phyloP scores from a whole-genome alignment of 2,113 vertebrate genomes.

The Pachycephala philippinensis region DNA sequence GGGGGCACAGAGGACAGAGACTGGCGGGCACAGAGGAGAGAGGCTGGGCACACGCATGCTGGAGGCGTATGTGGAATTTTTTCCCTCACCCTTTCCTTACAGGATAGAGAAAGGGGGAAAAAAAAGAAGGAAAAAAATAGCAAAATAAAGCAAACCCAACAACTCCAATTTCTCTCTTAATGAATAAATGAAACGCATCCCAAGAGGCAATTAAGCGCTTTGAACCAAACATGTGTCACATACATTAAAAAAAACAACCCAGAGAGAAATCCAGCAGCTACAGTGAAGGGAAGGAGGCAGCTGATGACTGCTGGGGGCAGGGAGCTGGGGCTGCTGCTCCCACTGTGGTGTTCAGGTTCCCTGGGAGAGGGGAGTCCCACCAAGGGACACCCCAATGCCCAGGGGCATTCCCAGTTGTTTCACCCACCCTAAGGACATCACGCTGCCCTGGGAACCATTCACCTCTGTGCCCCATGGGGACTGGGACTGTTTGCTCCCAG shows the following conservation, averaged over 20 bases:
- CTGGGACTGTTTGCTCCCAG: not conserved
- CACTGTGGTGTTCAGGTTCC: rapidly evolving
- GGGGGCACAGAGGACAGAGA: not conserved
- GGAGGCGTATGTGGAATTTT: not conserved
- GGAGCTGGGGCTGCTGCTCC: not conserved
- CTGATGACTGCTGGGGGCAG: not conserved
- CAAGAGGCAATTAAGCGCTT: conserved; percentile 55
- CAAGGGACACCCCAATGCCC: not conserved
- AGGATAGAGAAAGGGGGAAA: not conserved
- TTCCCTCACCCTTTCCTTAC: not conserved
- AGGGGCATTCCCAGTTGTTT: not conserved
- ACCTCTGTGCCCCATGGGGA: not conserved
- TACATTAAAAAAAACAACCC: not conserved
- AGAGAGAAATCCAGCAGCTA: conserved; percentile 6
- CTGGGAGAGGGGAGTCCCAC: rapidly evolving
- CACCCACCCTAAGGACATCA: not conserved
- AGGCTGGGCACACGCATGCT: not conserved
- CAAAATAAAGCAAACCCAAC: conserved; percentile 7
- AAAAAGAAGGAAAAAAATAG: not conserved
- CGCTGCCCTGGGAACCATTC: not conserved
- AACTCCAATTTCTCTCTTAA: conserved; percentile 36
- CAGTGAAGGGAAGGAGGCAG: not conserved
- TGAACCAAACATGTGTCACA: conserved; percentile 15
- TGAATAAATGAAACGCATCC: conserved; percentile 50
- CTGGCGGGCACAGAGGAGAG: not conserved